Evolutionary conservation across 2,797 vertebrate species (phyloP), one percentile per base, ranked within the genome.

Genomic region (Natrix natrix): DNA sequence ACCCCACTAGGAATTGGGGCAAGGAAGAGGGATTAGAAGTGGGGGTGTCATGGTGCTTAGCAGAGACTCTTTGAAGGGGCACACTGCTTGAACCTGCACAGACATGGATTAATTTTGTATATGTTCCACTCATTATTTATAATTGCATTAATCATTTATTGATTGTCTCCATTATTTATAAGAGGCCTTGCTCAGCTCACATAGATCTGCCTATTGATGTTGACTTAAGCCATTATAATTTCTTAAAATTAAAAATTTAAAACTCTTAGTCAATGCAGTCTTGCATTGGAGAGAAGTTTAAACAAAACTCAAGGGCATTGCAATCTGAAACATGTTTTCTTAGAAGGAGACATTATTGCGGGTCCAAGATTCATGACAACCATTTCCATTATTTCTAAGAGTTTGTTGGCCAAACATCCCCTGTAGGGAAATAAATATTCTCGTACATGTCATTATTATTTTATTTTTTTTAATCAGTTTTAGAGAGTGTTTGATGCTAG

Each of bases 401-500:
- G 13, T 91, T n/a, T 37, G 87, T 57, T 94, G 94, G 91, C 93
- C 90, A 93, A 93, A 95, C 94, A 0, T 5, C 26, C 43, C 54
- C 91, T 89, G 1, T 56, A 92, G 92, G 88, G 86, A 93, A 95
- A 59, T 56, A 92, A 95, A 89, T 48, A 0, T 90, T 95, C 93
- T 89, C 0, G 0, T 95, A 2, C 78, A 95, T 94, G 94, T 94
- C 88, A 93, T 94, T 92, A 26, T 89, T 13, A 1, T 91, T 83
- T 26, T 56, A 37, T 92, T 66, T 69, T 69, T 87, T 69, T 28
- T 28, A 88, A 92, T 10, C 86, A 63, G 5, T 26, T 20, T 95
- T 93, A 74, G 86, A 91, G 20, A 86, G 74, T 94, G 93, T 96
- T 89, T 94, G 91, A 94, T 93, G 10, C 17, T 57, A 91, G 54